Percentiles rank a stretch among this genome's conserved stretches.
These are phyloP conservation scores for Phaonia tiefii DNA, from an alignment of 2,888 invertebrate genomes.

Conservation along the genomic window DNA sequence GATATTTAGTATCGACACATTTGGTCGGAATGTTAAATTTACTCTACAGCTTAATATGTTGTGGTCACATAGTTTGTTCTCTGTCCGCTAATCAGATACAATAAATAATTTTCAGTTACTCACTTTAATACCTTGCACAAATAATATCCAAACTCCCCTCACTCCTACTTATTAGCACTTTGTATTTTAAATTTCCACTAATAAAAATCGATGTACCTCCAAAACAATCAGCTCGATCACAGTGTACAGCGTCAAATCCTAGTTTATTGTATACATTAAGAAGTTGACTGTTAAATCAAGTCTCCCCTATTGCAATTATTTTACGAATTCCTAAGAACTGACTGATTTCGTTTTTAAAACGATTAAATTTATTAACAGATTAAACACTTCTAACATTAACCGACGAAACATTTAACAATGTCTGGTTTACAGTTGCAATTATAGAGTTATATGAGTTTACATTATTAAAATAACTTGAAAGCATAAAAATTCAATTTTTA, in stretches of 20 bases:
- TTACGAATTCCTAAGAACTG: neutral
- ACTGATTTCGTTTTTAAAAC: conserved; percentile 18
- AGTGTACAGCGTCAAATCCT: no score
- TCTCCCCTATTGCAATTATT: neutral
- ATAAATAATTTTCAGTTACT: no score
- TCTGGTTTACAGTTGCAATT: neutral
- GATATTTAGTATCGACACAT: no score
- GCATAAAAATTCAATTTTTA: no score
- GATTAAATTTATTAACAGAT: conserved; percentile 23
- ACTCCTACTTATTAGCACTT: neutral
- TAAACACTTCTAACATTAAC: conserved; percentile 33
- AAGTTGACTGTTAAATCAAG: no score
- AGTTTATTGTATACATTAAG: no score
- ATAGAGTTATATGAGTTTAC: conserved; percentile 2
- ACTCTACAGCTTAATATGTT: no score
- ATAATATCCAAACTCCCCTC: neutral
- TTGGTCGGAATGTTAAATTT: no score
- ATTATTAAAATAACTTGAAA: conserved; percentile 7
- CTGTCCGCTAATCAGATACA: no score
- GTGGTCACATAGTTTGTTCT: no score
- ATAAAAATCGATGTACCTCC: neutral
- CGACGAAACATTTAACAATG: neutral
- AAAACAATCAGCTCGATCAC: neutral
- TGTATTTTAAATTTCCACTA: neutral
- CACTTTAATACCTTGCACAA: no score